Conservation (phyloP, 2,113 vertebrate genomes). For the Rhizomys pruinosus region DNA sequence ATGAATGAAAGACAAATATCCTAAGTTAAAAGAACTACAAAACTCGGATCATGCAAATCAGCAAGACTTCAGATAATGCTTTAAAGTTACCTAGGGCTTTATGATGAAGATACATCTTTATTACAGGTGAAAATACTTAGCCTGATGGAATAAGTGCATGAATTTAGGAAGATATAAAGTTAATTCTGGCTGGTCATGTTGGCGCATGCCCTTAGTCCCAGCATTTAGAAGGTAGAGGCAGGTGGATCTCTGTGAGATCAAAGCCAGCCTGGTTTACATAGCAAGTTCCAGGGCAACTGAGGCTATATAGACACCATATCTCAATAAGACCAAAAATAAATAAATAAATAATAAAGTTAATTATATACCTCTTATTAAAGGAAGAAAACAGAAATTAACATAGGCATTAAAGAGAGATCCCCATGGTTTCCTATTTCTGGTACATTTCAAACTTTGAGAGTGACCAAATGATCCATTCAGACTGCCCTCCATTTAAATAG, state of each 20-base stretch:
- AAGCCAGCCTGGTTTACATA: too few relatives aligned
- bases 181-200: too few relatives aligned
- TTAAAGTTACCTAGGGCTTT: not conserved
- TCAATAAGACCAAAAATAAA: too few relatives aligned
- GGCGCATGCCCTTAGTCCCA: too few relatives aligned
- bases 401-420: not conserved
- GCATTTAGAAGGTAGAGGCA: too few relatives aligned
- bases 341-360: not conserved
- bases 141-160: not conserved
- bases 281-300: too few relatives aligned
- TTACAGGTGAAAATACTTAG: not conserved
- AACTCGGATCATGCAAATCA: conserved; percentile 24
- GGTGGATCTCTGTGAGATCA: too few relatives aligned
- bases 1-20: not conserved
- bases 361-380: not conserved
- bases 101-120: not conserved
- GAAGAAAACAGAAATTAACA: not conserved
- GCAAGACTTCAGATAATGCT: not conserved
- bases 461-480: conserved; percentile 13
- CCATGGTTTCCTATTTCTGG: conserved; percentile 4
- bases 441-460: not conserved
- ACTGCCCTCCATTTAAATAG: conserved; percentile 24
- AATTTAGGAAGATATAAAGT: not conserved
- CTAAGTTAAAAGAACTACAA: not conserved
- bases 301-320: too few relatives aligned